Base-by-base conservation (phyloP, 2,113 vertebrate species). In the Hystrix cristata region DNA sequence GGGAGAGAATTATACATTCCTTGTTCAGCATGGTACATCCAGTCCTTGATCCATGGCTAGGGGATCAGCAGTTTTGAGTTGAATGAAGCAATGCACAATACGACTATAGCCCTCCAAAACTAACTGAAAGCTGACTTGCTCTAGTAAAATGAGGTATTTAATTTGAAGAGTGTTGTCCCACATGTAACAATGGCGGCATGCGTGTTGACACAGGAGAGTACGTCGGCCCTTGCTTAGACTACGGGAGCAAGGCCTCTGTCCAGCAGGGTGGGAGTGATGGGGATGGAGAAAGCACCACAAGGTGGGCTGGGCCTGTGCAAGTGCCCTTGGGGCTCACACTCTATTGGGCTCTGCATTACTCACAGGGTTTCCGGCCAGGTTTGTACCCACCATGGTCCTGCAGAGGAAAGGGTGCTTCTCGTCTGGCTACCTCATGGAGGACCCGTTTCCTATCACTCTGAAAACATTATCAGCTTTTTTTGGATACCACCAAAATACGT, bases 401-500 rank as follows among this genome's bases (percentile, higher is more conserved):
- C 13, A 55, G 21, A 23, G 51, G 76, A 86, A 71, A 80, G 14
- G 76, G n/a, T 69, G 38, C 59, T 8, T n/a, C 10, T 27, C 72
- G 3, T 9, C 60, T 48, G 23, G 8, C 12, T 27, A 38, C 10
- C 29, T 53, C 14, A 15, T 21, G 57, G 53, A 60, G 46, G 12
- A 29, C 48, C 14, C 10, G 31, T 92, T 87, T 82, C 57, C 48
- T 1, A 48, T 90, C 12, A 94, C 48, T 96, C 72, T 62, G 59
- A 23, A n/a, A 14, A 69, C 57, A 91, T 31, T 21, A n/a, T 69
- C 29, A 53, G 38, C 7, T 51, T 31, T 83, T 81, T 80, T 38
- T 65, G 83, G 34, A 71, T 60, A 27, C 15, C 21, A 83, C 38
- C 31, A 86, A 92, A 95, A 71, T 29, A 55, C n/a, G 71, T 51